Evolutionary conservation across 1,140 invertebrate genomes (phyloP).

Genomic region (Cyclina sinensis): DNA sequence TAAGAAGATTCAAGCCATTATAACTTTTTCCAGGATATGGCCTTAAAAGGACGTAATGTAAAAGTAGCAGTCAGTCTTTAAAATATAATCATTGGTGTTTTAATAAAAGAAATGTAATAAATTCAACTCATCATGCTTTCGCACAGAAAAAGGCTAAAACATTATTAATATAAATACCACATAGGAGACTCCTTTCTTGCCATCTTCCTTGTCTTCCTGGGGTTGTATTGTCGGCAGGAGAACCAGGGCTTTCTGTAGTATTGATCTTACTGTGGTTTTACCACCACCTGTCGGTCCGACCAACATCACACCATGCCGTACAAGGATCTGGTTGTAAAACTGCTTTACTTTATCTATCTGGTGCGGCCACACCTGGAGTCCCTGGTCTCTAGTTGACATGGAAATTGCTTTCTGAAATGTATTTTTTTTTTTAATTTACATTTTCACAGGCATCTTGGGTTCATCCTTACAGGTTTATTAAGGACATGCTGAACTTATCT

Average conservation of each 20-base stretch:
- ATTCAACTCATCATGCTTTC: background rate
- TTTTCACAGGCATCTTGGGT: too few species aligned
- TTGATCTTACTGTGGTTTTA: constrained; percentile 83
- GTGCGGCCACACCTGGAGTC: constrained; percentile 83
- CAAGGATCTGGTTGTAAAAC: constrained; percentile 85
- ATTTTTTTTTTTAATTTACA: too few species aligned
- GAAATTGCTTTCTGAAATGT: constrained; percentile 84
- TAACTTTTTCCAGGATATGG: too few species aligned
- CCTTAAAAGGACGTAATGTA: too few species aligned
- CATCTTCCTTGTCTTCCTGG: constrained; percentile 69
- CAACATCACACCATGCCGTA: constrained; percentile 86
- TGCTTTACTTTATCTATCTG: constrained; percentile 86
- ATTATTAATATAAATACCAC: constrained; percentile 49
- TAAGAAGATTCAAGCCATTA: too few species aligned
- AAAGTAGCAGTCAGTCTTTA: too few species aligned
- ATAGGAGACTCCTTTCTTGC: constrained; percentile 65
- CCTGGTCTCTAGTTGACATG: constrained; percentile 83
- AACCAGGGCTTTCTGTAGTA: constrained; percentile 85
- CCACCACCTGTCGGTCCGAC: constrained; percentile 86
- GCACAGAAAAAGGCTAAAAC: background rate
- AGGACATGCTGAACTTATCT: too few species aligned
- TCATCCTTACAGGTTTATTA: too few species aligned
- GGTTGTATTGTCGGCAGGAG: constrained; percentile 82
- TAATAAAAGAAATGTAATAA: too few species aligned
- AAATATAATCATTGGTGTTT: too few species aligned